phyloP scores from a whole-genome alignment of 2,888 invertebrate species.

The Anodontia alba region DNA sequence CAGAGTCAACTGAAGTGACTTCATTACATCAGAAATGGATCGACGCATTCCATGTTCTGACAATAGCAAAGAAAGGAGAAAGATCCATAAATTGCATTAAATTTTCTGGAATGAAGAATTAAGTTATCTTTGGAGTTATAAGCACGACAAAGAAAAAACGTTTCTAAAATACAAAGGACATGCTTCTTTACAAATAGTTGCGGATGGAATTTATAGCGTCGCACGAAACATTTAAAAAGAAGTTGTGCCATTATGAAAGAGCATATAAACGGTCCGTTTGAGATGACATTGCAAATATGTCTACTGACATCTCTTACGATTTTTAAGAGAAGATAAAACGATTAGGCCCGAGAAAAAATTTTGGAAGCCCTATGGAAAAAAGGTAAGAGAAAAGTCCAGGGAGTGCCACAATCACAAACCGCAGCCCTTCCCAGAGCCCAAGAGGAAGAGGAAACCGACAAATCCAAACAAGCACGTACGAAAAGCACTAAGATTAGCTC shows the following conservation, averaged over 20 bases:
- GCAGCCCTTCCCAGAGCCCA: too few species aligned
- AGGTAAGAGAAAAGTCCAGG: too few species aligned
- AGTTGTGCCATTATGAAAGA: constrained; percentile 22
- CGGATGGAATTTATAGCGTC: constrained; percentile 13
- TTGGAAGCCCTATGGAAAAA: not conserved
- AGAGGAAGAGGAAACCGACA: too few species aligned
- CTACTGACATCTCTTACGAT: constrained; percentile 36
- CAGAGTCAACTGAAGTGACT: too few species aligned
- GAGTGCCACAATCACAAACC: too few species aligned
- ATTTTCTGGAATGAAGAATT: constrained; percentile 45
- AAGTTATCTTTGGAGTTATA: constrained; percentile 23
- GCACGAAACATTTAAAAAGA: constrained; percentile 25
- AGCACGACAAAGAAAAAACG: constrained; percentile 11
- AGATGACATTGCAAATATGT: constrained; percentile 34
- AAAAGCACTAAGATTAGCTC: too few species aligned
- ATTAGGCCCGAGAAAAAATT: constrained; percentile 22
- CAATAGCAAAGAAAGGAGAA: constrained; percentile 3
- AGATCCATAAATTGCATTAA: constrained; percentile 19
- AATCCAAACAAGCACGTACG: too few species aligned
- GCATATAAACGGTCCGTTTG: constrained; percentile 20
- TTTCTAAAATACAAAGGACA: constrained; percentile 18
- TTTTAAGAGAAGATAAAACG: constrained; percentile 47
- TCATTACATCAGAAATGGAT: constrained; percentile 32
- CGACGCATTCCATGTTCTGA: constrained; percentile 18
- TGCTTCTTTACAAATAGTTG: not conserved